Conservation (phyloP, 2,113 vertebrate species). For the Irena cyanogastra region DNA sequence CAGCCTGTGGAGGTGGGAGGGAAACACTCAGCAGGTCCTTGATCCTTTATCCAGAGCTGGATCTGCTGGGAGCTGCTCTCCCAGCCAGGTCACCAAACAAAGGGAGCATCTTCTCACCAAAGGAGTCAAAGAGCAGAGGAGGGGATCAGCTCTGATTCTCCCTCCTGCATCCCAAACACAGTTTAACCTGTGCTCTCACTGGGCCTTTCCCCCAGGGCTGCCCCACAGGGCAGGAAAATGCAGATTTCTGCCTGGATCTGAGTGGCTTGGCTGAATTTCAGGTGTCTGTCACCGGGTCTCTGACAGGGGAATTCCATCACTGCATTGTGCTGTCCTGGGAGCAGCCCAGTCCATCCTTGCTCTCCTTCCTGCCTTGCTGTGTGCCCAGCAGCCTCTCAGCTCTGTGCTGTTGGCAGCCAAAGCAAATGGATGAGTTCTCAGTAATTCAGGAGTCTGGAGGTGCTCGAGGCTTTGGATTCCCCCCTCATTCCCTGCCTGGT, state of each 20-base stretch:
- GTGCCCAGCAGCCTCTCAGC: background rate
- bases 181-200: background rate
- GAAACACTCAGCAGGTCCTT: background rate
- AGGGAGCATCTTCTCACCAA: background rate
- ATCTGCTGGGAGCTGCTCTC: background rate
- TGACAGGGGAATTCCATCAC: background rate
- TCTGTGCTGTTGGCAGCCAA: background rate
- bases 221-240: background rate
- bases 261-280: background rate
- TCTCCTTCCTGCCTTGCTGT: rapidly evolving
- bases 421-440: background rate
- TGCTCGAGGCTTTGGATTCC: background rate
- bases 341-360: background rate
- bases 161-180: background rate
- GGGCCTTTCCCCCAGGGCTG: background rate
- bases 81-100: background rate
- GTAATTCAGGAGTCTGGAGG: background rate
- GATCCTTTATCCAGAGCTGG: background rate
- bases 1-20: background rate
- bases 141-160: background rate
- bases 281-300: background rate
- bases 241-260: background rate
- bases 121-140: background rate
- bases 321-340: background rate
- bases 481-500: rapidly evolving